A percentile compares a stretch with the other conserved stretches of the same genome.
These are phyloP conservation scores for Euplexia lucipara DNA, from an alignment of 2,888 invertebrate genomes.

Conservation along the genomic window DNA sequence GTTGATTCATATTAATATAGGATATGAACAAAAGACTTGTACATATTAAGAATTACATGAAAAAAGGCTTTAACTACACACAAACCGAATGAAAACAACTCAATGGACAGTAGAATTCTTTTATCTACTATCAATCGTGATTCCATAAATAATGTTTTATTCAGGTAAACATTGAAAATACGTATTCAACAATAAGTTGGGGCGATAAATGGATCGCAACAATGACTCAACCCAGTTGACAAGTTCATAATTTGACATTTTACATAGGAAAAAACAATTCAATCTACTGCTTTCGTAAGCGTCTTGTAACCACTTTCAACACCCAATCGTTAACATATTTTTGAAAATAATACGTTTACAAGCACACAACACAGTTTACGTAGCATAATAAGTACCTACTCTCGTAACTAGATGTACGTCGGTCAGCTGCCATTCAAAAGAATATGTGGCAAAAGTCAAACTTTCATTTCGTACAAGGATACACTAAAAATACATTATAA, in stretches of 20 bases:
- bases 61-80: slow-evolving; percentile 28
- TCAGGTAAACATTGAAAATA: slow-evolving; percentile 75
- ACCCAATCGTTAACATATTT: slow-evolving; percentile 68
- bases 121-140: slow-evolving; percentile 34
- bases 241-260: slow-evolving; percentile 90
- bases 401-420: slow-evolving; percentile 87
- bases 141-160: slow-evolving; percentile 55
- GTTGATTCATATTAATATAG: slow-evolving; percentile 45
- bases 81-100: slow-evolving; percentile 62
- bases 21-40: slow-evolving; percentile 60
- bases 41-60: slow-evolving; percentile 24
- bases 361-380: slow-evolving; percentile 80
- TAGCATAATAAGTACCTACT: slow-evolving; percentile 83
- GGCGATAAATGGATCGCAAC: slow-evolving; percentile 80
- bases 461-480: slow-evolving; percentile 91
- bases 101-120: slow-evolving; percentile 43
- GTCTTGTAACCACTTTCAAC: slow-evolving; percentile 74
- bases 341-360: slow-evolving; percentile 75
- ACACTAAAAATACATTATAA: slow-evolving; percentile 90
- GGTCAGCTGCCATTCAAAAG: slow-evolving; percentile 91
- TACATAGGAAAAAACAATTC: slow-evolving; percentile 86
- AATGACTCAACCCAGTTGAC: slow-evolving; percentile 91
- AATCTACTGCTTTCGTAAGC: slow-evolving; percentile 74
- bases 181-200: slow-evolving; percentile 73
- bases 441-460: slow-evolving; percentile 92